Evolutionary conservation across 2,888 invertebrate species (phyloP), one percentile per base, ranked within the genome.

Genomic region (Thelaira solivaga): DNA sequence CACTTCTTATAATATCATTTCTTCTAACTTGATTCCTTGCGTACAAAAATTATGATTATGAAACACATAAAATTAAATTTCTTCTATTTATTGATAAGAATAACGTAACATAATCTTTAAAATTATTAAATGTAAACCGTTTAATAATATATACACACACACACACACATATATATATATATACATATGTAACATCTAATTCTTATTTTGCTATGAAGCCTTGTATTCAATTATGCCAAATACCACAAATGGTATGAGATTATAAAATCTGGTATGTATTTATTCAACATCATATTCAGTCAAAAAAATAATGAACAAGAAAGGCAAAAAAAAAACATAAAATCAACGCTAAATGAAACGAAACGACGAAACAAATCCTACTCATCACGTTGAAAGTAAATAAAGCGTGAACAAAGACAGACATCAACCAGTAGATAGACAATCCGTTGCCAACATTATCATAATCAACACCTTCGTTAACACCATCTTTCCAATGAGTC

Each of bases 381-480:
- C 55, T 39, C 83, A 80, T 81, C 68, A 69, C 26, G 72, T 47
- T 77, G 45, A 77, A 73, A 59, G 43, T 59, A 73, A 62, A 73
- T 78, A 78, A 73, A 73, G 73, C 72, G 64, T 77, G 51, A 64
- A 73, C 39, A 43, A 47, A 73, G 68, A 77, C 51, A n/a, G n/a
- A n/a, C n/a, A n/a, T n/a, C n/a, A n/a, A 62, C 57, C 57, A 68
- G 41, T 41, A 65, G 45, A 24, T 41, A 77, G 68, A 73, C 73
- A 73, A 73, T 51, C 43, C 68, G 59, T 64, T 77, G 45, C 64
- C 73, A 68, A 64, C 57, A 69, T 78, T 69, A 73, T 68, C 73
- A 73, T 69, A 78, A 73, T 78, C 77, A 73, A 78, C 77, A 78
- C 73, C 77, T 78, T 78, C 64, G 64, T 64, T 51, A 73, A 69